Base-by-base conservation (phyloP, 2,888 invertebrate species). In the Clunio marinus region DNA sequence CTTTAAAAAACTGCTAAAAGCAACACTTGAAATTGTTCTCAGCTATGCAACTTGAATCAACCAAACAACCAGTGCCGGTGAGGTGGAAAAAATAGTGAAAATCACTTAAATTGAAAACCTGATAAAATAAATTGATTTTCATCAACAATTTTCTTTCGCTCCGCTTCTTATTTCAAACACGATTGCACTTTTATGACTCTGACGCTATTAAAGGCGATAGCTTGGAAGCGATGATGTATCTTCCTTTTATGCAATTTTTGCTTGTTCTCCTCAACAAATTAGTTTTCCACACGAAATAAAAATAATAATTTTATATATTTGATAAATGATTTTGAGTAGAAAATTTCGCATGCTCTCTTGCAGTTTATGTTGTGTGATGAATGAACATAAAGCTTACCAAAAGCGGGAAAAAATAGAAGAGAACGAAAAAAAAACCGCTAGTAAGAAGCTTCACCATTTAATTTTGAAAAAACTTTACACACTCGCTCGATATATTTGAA, bases 281-380 rank as follows among this genome's bases (percentile, higher is more conserved):
- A 63, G 63, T 45, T 63, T 63, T 41, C 63, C 37, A n/a, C 63
- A 63, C 46, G 63, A 37, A 63, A 46, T 63, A 8, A 22, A 24
- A 62, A 5, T 13, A 15, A 27, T 24, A 58, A n/a, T n/a, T 58
- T 24, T 17, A 15, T 2, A 25, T 45, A n/a, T 46, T 45, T 63
- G 63, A 63, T 63, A 37, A 63, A 63, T 63, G 63, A 27, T 60
- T 60, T 37, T 10, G 32, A 35, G 60, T 17, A 17, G 5, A 8
- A 35, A 35, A 20, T 60, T 37, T 60, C 35, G 41, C 45, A 63
- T 63, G 62, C 13, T 45, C 17, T 41, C 24, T 37, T 63, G 41
- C 28, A 27, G 58, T 58, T 25, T 41, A 10, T 63, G 24, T 41
- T 45, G 41, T 45, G 24, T 63, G 41, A 24, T 59, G 20, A 35